Percentiles rank a stretch among this genome's conserved stretches.
phyloP scores from a whole-genome alignment of 1,140 invertebrate genomes.

The Drosophila mojavensis region DNA sequence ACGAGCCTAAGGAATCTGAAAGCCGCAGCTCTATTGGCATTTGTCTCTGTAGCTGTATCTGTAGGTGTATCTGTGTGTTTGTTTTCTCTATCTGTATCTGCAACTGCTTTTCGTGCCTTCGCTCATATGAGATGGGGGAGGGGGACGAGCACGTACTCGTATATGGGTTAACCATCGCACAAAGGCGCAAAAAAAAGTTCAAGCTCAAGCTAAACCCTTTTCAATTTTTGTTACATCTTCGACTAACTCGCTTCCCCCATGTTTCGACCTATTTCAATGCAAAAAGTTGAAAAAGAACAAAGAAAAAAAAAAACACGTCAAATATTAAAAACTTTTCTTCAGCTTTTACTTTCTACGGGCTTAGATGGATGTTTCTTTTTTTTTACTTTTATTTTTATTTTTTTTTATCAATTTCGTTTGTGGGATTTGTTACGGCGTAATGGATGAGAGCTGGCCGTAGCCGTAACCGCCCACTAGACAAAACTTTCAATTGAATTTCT shows the following conservation, averaged over 20 bases:
- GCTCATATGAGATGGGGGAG: conserved; percentile 21
- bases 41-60: conserved; percentile 1
- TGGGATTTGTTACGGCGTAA: conserved; percentile 79
- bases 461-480: conserved; percentile 63
- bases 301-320: conserved; percentile 68
- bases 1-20: conserved; percentile 37
- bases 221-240: conserved; percentile 60
- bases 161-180: conserved; percentile 55
- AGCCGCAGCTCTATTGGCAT: background rate
- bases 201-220: conserved; percentile 73
- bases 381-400: background rate
- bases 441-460: conserved; percentile 62
- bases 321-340: conserved; percentile 80
- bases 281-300: conserved; percentile 48
- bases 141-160: conserved; percentile 30
- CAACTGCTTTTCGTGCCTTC: conserved; percentile 16
- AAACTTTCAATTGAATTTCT: conserved; percentile 78
- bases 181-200: conserved; percentile 55
- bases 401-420: conserved; percentile 78
- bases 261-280: conserved; percentile 56
- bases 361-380: conserved; percentile 36
- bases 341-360: conserved; percentile 70
- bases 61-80: background rate
- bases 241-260: background rate
- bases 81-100: conserved; percentile 8